Percentiles rank a stretch among this genome's conserved stretches.
These are phyloP conservation scores for Anastrepha ludens DNA, from an alignment of 1,140 invertebrate genomes.

Conservation along the genomic window DNA sequence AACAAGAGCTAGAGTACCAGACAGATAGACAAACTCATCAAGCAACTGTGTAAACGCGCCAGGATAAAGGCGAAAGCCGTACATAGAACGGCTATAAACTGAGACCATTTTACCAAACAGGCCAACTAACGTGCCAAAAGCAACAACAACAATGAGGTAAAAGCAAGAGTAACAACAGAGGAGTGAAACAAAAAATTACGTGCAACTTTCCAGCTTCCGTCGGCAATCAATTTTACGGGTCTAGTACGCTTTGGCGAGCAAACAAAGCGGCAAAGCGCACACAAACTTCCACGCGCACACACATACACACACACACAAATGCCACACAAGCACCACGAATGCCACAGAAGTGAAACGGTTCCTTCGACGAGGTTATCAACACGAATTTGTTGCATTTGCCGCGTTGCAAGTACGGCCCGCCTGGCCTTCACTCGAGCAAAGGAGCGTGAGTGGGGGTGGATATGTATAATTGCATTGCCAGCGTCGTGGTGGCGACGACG, in stretches of 20 bases:
- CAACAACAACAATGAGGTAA: background rate
- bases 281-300: background rate
- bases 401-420: background rate
- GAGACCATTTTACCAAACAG: background rate
- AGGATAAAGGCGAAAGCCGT: constrained; percentile 21
- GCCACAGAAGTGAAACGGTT: background rate
- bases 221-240: constrained; percentile 71
- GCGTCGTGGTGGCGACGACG: constrained; percentile 7
- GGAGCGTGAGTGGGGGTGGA: background rate
- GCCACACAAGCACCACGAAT: background rate
- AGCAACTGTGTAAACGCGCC: constrained; percentile 36
- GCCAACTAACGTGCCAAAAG: background rate
- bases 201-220: constrained; percentile 73
- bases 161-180: background rate
- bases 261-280: constrained; percentile 26
- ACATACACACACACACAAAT: background rate
- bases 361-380: background rate
- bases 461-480: constrained; percentile 64
- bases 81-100: constrained; percentile 6
- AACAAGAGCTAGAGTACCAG: background rate
- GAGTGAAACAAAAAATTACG: constrained; percentile 57
- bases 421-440: background rate
- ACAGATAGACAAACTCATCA: constrained; percentile 36
- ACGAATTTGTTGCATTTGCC: constrained; percentile 16
- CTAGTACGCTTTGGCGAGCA: constrained; percentile 40